Conservation (phyloP, 2,113 vertebrate genomes). For the Eleginops maclovinus region DNA sequence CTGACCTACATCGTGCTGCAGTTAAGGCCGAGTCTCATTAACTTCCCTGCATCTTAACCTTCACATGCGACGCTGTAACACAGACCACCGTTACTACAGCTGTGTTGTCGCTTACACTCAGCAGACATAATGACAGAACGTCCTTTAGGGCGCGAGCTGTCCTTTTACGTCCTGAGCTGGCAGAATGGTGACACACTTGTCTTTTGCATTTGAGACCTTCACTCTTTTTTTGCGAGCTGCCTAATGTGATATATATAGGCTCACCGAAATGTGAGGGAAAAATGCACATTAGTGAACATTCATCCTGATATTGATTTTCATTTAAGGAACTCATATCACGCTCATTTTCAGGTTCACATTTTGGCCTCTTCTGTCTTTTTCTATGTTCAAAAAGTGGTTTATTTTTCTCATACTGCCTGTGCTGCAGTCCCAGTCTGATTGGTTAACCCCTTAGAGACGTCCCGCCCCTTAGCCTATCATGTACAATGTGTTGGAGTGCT, state of each 20-base stretch:
- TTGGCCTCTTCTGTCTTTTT: too few relatives aligned
- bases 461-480: too few relatives aligned
- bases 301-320: too few relatives aligned
- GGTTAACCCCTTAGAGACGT: too few relatives aligned
- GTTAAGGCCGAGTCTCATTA: slow-evolving; percentile 1
- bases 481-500: too few relatives aligned
- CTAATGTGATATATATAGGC: rapidly evolving
- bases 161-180: neutral
- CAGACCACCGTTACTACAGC: neutral
- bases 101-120: neutral
- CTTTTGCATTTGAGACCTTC: neutral
- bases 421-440: too few relatives aligned
- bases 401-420: too few relatives aligned
- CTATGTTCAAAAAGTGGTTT: too few relatives aligned
- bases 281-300: too few relatives aligned
- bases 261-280: too few relatives aligned
- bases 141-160: slow-evolving; percentile 16
- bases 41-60: slow-evolving; percentile 33
- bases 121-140: slow-evolving; percentile 8
- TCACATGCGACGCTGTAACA: slow-evolving; percentile 11
- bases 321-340: too few relatives aligned
- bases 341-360: too few relatives aligned
- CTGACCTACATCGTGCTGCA: slow-evolving; percentile 61
- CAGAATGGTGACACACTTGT: slow-evolving; percentile 28
- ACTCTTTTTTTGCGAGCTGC: neutral